Conservation (phyloP, 2,888 invertebrate genomes). For the Himalopsyche tibetana region DNA sequence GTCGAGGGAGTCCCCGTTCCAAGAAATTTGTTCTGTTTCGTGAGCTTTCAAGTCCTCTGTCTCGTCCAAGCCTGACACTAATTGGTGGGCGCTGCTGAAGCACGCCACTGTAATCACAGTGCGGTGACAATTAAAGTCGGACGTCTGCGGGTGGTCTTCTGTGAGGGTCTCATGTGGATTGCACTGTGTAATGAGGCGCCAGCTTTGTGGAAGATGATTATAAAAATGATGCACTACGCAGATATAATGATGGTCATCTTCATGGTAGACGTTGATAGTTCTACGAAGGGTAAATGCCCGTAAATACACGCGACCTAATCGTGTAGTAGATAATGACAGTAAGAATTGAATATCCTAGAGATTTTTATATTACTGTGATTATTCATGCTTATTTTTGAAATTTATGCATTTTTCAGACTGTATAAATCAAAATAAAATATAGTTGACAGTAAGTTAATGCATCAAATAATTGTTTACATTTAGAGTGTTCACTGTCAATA, state of each 20-base stretch:
- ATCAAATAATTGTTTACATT: too few relatives aligned
- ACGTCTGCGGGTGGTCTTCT: conserved; percentile 30
- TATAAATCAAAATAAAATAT: too few relatives aligned
- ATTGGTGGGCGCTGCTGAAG: conserved; percentile 6
- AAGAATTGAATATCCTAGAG: too few relatives aligned
- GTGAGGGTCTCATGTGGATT: conserved; percentile 24
- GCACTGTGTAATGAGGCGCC: conserved; percentile 20
- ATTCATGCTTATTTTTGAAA: too few relatives aligned
- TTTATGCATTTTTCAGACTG: too few relatives aligned
- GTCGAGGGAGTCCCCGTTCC: neutral
- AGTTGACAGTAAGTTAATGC: too few relatives aligned
- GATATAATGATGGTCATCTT: neutral
- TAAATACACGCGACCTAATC: neutral
- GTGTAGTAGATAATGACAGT: neutral
- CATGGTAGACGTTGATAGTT: neutral
- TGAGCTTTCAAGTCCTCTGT: conserved; percentile 9
- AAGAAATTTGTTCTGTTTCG: neutral
- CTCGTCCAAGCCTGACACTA: conserved; percentile 11
- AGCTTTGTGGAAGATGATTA: conserved; percentile 5
- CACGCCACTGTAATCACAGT: conserved; percentile 34
- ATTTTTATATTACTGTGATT: too few relatives aligned
- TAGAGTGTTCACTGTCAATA: too few relatives aligned
- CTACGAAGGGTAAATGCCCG: neutral
- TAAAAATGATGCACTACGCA: conserved; percentile 7
- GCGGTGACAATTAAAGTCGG: conserved; percentile 27